Evolutionary conservation across 1,140 invertebrate genomes (phyloP), one percentile per base, ranked within the genome.

Genomic region (Frieseomelitta varia): DNA sequence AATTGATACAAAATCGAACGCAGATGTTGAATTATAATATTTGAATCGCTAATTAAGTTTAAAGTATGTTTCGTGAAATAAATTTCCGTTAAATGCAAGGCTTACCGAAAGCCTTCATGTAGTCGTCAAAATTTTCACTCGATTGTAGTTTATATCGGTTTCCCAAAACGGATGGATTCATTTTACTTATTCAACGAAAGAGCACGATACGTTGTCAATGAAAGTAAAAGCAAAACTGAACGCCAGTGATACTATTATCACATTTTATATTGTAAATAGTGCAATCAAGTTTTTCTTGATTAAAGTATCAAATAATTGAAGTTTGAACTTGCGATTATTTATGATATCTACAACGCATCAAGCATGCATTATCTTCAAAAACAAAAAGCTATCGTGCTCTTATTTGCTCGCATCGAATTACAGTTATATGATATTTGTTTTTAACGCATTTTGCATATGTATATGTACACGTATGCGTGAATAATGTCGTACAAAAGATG

Each of bases 101-200:
- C 96, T 96, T 92, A 98, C 97, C 97, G 68, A 98, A 92, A 61
- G 96, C 96, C 95, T 98, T 98, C 97, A 98, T 97, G 94, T 97
- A 98, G 72, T 98, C 97, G 88, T 98, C 98, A 92, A 98, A 98
- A 91, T 98, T 97, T 77, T 98, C 97, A 80, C 97, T 97, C 63
- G 95, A 94, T 73, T 93, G 91, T 82, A 98, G 95, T 92, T 97
- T 97, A 95, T 97, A 98, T 93, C 96, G 97, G 93, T 97, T 97
- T 80, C 95, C 95, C 76, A 97, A 90, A 91, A 95, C 94, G 39
- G 75, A 82, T 19, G 91, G 89, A 88, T 93, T 86, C 87, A 87
- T 88, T 53, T 75, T n/a, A 21, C n/a, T n/a, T n/a, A n/a, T n/a
- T n/a, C n/a, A 73, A 81, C 56, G 76, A 67, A 51, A 51, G 8